Percentiles rank a stretch among this genome's conserved stretches.
These are phyloP conservation scores for Lagorchestes hirsutus DNA, from an alignment of 2,797 vertebrate species.

Conservation along the genomic window DNA sequence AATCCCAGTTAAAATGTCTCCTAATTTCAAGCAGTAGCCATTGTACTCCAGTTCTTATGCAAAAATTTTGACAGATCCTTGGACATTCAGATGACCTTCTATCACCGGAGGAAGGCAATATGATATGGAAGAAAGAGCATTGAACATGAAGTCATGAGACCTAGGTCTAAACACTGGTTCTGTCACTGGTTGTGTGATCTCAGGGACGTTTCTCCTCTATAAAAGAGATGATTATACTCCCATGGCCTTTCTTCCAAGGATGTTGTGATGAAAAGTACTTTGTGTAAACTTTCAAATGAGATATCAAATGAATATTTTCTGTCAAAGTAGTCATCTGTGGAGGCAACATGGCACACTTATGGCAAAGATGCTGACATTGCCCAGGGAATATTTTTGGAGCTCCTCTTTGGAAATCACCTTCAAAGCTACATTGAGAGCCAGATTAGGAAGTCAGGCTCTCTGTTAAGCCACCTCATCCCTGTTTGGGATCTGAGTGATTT, in stretches of 20 bases:
- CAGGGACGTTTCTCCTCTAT: not conserved
- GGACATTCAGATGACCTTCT: not conserved
- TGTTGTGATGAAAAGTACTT: not conserved
- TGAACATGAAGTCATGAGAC: not conserved
- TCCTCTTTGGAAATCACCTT: not conserved
- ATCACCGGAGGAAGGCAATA: not conserved
- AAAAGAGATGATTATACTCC: not conserved
- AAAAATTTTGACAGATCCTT: not conserved
- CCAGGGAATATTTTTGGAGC: not conserved
- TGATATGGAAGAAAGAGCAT: not conserved
- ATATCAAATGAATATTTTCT: not conserved
- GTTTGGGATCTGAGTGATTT: not conserved
- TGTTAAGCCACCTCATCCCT: not conserved
- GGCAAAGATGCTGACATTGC: not conserved
- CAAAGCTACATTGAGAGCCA: not conserved
- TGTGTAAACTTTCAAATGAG: not conserved
- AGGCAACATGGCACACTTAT: not conserved
- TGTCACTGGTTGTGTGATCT: not conserved
- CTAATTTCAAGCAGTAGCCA: not conserved
- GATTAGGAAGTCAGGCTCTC: not conserved
- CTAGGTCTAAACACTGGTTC: not conserved
- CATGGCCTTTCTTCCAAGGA: not conserved
- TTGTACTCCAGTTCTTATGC: not conserved
- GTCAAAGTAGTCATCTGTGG: not conserved
- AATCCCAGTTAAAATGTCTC: not conserved